phyloP scores from a whole-genome alignment of 2,888 invertebrate species.

The Leptinotarsa haldemani region DNA sequence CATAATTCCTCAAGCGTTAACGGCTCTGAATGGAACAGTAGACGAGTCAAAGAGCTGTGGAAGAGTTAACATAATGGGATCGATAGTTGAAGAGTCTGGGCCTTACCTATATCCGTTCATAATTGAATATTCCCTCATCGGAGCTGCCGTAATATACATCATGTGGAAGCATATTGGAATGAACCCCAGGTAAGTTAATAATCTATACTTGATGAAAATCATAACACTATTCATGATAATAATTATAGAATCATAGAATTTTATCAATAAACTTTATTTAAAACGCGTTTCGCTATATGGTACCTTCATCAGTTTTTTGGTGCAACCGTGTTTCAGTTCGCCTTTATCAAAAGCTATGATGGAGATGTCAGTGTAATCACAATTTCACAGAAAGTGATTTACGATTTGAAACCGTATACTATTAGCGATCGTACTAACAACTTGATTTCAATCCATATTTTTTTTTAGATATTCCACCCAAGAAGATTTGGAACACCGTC shows the following conservation, averaged over 20 bases:
- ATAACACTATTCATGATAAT: too few relatives aligned
- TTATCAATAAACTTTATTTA: too few relatives aligned
- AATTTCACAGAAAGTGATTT: too few relatives aligned
- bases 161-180: conserved; percentile 97
- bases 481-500: conserved; percentile 88
- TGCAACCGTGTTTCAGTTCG: too few relatives aligned
- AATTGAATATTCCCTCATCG: conserved; percentile 94
- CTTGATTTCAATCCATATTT: neutral
- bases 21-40: conserved; percentile 55
- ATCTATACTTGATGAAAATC: too few relatives aligned
- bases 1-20: conserved; percentile 61
- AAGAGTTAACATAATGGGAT: conserved; percentile 90
- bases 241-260: too few relatives aligned
- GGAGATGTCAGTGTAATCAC: too few relatives aligned
- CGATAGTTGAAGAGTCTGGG: conserved; percentile 91
- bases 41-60: conserved; percentile 76
- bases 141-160: conserved; percentile 93
- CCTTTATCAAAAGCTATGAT: too few relatives aligned
- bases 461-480: conserved; percentile 73
- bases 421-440: too few relatives aligned
- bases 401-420: too few relatives aligned
- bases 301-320: too few relatives aligned
- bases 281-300: too few relatives aligned
- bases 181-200: conserved; percentile 76
- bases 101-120: conserved; percentile 96